Evolutionary conservation across 2,888 invertebrate species (phyloP).

Genomic region (Stegophylla sp.): DNA sequence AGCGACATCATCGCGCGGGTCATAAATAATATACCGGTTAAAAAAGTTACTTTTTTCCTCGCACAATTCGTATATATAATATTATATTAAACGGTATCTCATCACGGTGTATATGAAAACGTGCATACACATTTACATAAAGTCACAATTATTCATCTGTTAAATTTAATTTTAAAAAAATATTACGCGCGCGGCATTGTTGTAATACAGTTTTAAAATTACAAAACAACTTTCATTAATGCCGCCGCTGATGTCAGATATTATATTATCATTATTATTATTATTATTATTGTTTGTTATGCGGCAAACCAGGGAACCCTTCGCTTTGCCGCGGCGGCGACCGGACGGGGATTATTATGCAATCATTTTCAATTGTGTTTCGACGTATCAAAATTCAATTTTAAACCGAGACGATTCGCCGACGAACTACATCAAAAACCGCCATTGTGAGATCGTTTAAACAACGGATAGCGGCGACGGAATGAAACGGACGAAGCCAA

Average conservation of each 20-base stretch:
- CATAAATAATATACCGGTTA: not conserved
- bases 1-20: not conserved
- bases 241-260: too few relatives aligned
- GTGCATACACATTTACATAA: not conserved
- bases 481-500: not conserved
- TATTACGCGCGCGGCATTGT: not conserved
- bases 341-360: slow-evolving; percentile 25
- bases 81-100: not conserved
- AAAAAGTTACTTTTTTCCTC: not conserved
- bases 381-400: slow-evolving; percentile 30
- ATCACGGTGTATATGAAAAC: too few relatives aligned
- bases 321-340: too few relatives aligned
- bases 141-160: not conserved
- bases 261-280: too few relatives aligned
- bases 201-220: not conserved
- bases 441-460: not conserved
- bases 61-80: too few relatives aligned
- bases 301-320: slow-evolving; percentile 3
- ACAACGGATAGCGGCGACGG: not conserved
- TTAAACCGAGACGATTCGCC: not conserved
- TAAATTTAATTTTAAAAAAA: slow-evolving; percentile 13
- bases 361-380: slow-evolving; percentile 10
- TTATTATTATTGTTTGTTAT: not conserved
- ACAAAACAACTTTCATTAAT: slow-evolving; percentile 27
- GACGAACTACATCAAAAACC: not conserved